These are phyloP conservation scores for Sciurus niger DNA, from an alignment of 2,113 vertebrate genomes.

Conservation along the genomic window DNA sequence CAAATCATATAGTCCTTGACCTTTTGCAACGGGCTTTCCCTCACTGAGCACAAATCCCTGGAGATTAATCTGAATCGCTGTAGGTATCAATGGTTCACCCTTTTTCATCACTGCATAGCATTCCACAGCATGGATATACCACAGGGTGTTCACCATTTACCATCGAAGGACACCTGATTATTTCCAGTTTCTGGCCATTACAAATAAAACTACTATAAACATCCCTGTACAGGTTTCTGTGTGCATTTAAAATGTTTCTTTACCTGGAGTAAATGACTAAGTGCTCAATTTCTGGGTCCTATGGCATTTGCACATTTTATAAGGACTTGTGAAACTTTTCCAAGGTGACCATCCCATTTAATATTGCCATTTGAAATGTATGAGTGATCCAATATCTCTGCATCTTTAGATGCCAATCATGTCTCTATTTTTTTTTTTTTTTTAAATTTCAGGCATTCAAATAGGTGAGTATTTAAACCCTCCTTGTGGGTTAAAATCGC, in stretches of 20 bases:
- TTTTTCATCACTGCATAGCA: neutral
- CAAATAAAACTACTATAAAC: neutral
- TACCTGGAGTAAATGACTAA: neutral
- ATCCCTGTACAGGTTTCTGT: neutral
- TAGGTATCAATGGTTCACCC: neutral
- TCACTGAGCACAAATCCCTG: too few species aligned
- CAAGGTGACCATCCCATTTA: neutral
- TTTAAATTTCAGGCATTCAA: neutral
- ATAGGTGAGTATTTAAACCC: neutral
- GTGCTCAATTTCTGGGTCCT: neutral
- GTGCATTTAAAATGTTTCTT: neutral
- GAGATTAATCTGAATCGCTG: neutral
- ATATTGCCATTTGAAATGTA: neutral
- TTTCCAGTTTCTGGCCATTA: neutral
- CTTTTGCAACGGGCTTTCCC: neutral
- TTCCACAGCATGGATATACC: rapidly evolving
- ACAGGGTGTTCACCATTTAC: too few species aligned
- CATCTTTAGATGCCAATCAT: neutral
- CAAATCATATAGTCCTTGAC: neutral
- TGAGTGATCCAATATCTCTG: neutral
- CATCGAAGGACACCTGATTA: neutral
- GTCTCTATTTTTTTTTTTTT: neutral
- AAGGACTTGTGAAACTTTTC: neutral
- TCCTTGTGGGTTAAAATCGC: neutral
- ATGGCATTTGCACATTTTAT: neutral